Evolutionary conservation across 2,888 invertebrate genomes (phyloP), one percentile per base, ranked within the genome.

Genomic region (Sericinus montela): DNA sequence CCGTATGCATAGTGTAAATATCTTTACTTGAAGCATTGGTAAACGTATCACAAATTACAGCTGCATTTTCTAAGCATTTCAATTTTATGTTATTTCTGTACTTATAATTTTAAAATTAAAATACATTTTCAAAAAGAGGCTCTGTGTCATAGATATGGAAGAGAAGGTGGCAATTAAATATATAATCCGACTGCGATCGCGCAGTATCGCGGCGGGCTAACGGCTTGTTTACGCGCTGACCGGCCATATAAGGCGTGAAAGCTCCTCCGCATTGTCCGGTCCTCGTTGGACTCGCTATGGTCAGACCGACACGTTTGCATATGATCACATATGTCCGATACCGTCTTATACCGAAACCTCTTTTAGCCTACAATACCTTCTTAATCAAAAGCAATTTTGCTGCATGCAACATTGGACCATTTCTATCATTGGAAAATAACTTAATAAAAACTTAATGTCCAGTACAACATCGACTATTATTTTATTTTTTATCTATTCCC

Each of bases 211-310:
- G 70, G 65, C 61, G 70, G 79, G 72, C 72, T 81, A 82, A 77
- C 75, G 72, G 82, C 75, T 74, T 79, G 82, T 83, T 83, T 81
- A 80, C 80, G 76, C 71, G 67, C 69, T 68, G 64, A 57, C 60
- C 56, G 51, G 61, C 87, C 84, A 67, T 87, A 86, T 84, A 87
- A 61, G 88, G 88, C 56, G 88, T 82, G 88, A 88, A 88, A 88
- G 88, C 83, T 72, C 67, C 72, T 73, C 78, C 66, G 75, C 73
- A 81, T 81, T 86, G 86, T 87, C 80, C 76, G 69, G 73, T 65
- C 70, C 74, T 68, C 69, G 65, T 57, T 65, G 71, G 63, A 61
- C 77, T 71, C 60, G 59, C 70, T 72, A 68, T 69, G 77, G 73
- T 66, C 75, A 71, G 66, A 62, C 73, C 72, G 74, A 75, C 72